Evolutionary conservation across 2,113 vertebrate genomes (phyloP), one percentile per base, ranked within the genome.

Genomic region (Varanus komodoensis): DNA sequence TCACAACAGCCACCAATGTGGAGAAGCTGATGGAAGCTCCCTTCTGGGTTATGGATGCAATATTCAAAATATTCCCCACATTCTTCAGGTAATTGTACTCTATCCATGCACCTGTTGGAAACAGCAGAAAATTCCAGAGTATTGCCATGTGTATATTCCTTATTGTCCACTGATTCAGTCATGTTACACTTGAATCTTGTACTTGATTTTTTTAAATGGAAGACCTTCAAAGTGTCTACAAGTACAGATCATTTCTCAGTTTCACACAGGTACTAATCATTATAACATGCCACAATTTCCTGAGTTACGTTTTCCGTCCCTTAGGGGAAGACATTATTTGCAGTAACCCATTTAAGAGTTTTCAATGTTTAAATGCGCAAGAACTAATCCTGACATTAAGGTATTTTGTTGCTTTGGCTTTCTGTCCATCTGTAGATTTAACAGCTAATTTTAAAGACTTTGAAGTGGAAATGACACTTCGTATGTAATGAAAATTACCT

Each of bases 51-150:
- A 96, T 95, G 93, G 96, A 93, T 96, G 95, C 92, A 89, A 94
- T 92, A 96, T 91, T 95, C 95, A 96, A 92, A 96, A 94, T 94
- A 95, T 93, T 96, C 90, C 93, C 94, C 95, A 96, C 93, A 96
- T 57, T 96, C 96, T 96, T 96, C 96, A 94, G 95, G 95, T 94
- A 96, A 96, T 95, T 96, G 95, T 93, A 96, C 94, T 96, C 89
- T 96, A 96, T 96, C 95, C 96, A 96, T 95, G 96, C 92, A 96
- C 96, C 95, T 96, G 96, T 96, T 96, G 96, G 95, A 96, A 93
- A 96, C 96, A 96, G 95, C 94, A 96, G 96, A 96, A 96, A 96
- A 96, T 95, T 96, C 95, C 95, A 96, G 89, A 96, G 95, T 96
- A 96, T 96, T 96, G 94, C 96, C 95, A 96, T n/a, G 89, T 96